phyloP scores from a whole-genome alignment of 2,888 invertebrate species.

The Uloborus plumipes region DNA sequence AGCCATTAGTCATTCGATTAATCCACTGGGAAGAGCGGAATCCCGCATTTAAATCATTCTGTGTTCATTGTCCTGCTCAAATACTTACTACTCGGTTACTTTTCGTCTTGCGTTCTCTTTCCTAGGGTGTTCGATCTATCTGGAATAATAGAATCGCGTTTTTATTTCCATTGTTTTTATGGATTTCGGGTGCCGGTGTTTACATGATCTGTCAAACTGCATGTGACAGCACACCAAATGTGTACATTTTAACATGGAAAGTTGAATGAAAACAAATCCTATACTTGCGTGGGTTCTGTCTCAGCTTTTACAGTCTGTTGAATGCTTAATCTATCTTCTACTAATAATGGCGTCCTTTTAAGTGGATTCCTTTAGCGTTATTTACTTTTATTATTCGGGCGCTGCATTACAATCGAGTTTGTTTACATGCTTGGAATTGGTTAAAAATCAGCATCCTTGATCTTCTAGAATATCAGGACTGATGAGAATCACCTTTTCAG shows the following conservation, averaged over 20 bases:
- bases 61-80: conserved; percentile 64
- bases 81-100: conserved; percentile 65
- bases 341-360: conserved; percentile 18
- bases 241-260: not conserved
- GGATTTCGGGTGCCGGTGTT: conserved; percentile 48
- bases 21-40: conserved; percentile 57
- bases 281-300: conserved; percentile 9
- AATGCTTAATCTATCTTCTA: conserved; percentile 14
- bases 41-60: conserved; percentile 62
- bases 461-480: no score
- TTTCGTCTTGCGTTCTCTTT: conserved; percentile 47
- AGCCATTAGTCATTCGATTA: conserved; percentile 57
- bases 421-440: conserved; percentile 31
- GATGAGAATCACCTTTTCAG: no score
- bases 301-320: not conserved
- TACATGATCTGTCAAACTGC: conserved; percentile 64
- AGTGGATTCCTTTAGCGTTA: conserved; percentile 10
- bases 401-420: conserved; percentile 11
- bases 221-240: conserved; percentile 42
- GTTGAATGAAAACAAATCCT: no score
- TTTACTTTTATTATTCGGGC: conserved; percentile 8
- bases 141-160: conserved; percentile 60
- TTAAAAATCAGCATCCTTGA: no score
- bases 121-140: conserved; percentile 60
- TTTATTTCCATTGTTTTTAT: conserved; percentile 29